These are phyloP conservation scores for Ormyrus thymus DNA, from an alignment of 2,888 invertebrate genomes.

Conservation along the genomic window DNA sequence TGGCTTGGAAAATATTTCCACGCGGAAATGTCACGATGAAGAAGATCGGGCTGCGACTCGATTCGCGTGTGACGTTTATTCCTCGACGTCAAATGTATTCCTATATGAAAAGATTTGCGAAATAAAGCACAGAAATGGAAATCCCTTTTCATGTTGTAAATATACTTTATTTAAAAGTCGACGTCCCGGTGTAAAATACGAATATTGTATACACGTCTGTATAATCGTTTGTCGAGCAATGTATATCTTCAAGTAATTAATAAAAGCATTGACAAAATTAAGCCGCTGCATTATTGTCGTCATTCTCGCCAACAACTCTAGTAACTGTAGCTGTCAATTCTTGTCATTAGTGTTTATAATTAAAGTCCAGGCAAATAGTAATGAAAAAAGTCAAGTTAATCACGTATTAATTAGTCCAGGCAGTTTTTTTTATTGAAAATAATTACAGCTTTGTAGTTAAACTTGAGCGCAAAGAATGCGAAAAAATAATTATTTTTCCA, in stretches of 20 bases:
- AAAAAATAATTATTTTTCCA: no score
- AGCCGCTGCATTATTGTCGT: not conserved
- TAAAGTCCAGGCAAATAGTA: no score
- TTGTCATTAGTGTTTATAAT: no score
- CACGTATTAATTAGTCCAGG: no score
- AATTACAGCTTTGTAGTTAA: no score
- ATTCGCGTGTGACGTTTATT: constrained; percentile 53
- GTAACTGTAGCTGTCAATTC: no score
- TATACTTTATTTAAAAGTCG: constrained; percentile 57
- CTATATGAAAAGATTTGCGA: constrained; percentile 51
- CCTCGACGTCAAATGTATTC: constrained; percentile 55
- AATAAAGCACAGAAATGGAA: constrained; percentile 53
- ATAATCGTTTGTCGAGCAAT: constrained; percentile 74
- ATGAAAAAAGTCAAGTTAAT: no score
- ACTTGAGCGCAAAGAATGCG: no score
- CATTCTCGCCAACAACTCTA: not conserved
- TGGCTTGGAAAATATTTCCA: constrained; percentile 53
- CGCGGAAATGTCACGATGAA: constrained; percentile 49
- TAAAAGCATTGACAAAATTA: constrained; percentile 60
- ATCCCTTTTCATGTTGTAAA: constrained; percentile 45
- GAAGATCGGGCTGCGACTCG: constrained; percentile 47
- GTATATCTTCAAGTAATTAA: constrained; percentile 72
- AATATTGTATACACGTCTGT: constrained; percentile 71
- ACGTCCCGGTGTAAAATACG: constrained; percentile 67
- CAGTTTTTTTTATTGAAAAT: no score